Base-by-base conservation (phyloP, 2,888 invertebrate species). In the Tenthredo amoena region DNA sequence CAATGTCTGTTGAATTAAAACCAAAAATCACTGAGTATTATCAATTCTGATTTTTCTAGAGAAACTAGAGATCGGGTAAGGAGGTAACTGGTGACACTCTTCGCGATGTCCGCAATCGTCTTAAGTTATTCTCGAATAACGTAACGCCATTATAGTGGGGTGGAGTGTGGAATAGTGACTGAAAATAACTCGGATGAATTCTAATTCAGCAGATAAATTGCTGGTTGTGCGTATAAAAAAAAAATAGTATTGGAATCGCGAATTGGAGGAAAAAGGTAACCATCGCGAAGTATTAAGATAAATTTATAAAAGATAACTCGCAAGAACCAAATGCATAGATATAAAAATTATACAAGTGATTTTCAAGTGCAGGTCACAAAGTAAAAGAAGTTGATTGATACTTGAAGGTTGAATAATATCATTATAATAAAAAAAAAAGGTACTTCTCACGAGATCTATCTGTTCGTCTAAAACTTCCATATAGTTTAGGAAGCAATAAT, bases 1-100 rank as follows among this genome's bases (percentile, higher is more conserved):
- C 93, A 12, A 91, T 93, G 55, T 94, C 92, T 88, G 91, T 94
- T 10, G 93, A 94, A 88, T 88, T 93, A 9, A 93, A 91, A 68
- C 91, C 92, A 86, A 91, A 90, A 86, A 88, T 85, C n/a, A 82
- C 72, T 3, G 77, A 81, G 72, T 71, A 81, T 58, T 82, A 85
- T 40, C 79, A 58, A 68, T 85, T 81, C 55, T 85, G 72, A 83
- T 40, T 40, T 3, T 12, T 12, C 18, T 43, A 43, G 72, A n/a
- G 26, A 58, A 47, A 55, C 31, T 50, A 50, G 47, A 31, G 9
- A 26, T 18, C 7, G 18, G 37, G 55, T 79, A 79, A 37, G 58
- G 21, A 21, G 40, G 18, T 37, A 15, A 15, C n/a, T 1, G 10
- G 4, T 21, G 12, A 68, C 34, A 4, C 5, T 10, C 65, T 65